phyloP scores from a whole-genome alignment of 2,888 invertebrate genomes.

The Apoda limacodes region DNA sequence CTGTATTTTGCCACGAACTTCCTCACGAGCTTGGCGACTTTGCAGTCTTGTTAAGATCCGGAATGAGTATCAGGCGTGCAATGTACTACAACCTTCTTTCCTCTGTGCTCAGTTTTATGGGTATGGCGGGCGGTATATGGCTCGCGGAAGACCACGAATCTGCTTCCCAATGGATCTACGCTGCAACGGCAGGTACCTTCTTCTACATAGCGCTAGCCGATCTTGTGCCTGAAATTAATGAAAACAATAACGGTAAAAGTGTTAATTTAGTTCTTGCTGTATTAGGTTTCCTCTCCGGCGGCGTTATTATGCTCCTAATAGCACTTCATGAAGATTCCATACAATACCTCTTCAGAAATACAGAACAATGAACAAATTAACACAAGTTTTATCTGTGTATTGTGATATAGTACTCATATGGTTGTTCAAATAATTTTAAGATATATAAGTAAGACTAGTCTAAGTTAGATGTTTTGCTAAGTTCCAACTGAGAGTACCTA shows the following conservation, averaged over 20 bases:
- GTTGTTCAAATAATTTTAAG: constrained; percentile 32
- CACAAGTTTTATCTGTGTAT: constrained; percentile 5
- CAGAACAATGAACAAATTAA: constrained; percentile 40
- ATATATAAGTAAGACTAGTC: constrained; percentile 1
- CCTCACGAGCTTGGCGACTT: constrained; percentile 88
- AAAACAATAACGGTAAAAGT: constrained; percentile 61
- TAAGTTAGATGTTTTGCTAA: neutral
- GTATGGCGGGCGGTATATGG: constrained; percentile 78
- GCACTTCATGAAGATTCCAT: constrained; percentile 77
- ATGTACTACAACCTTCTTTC: constrained; percentile 80
- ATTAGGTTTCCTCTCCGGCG: constrained; percentile 75
- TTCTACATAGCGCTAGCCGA: constrained; percentile 85
- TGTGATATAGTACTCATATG: constrained; percentile 21
- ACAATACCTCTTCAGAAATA: constrained; percentile 58
- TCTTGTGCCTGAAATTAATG: constrained; percentile 75
- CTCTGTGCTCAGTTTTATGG: constrained; percentile 80
- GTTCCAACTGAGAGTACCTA: no score
- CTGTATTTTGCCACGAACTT: constrained; percentile 84
- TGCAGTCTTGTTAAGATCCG: constrained; percentile 81
- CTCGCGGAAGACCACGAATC: constrained; percentile 77
- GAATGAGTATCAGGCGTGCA: constrained; percentile 78
- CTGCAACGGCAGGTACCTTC: constrained; percentile 83
- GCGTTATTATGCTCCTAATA: constrained; percentile 79
- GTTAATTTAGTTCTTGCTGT: constrained; percentile 72
- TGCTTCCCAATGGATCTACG: constrained; percentile 82